These are phyloP conservation scores for Rhinoptilus africanus DNA, from an alignment of 2,113 vertebrate genomes.

Conservation along the genomic window DNA sequence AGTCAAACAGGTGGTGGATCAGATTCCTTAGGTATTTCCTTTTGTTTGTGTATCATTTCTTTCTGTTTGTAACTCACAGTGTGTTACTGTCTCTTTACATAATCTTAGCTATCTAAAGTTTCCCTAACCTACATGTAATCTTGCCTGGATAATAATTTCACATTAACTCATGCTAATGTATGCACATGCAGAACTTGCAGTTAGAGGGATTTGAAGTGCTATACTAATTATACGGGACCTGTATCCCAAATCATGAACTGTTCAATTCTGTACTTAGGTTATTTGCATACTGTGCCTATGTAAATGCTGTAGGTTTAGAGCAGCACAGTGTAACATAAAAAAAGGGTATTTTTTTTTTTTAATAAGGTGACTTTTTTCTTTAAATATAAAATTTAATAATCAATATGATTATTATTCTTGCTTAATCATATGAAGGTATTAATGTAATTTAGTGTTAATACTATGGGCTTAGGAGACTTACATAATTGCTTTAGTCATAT, in stretches of 20 bases:
- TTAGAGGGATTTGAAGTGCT: constrained; percentile 40
- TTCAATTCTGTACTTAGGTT: constrained; percentile 17
- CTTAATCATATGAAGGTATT: not conserved
- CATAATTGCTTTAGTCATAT: not conserved
- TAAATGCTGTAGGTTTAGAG: not conserved
- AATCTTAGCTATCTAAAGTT: not conserved
- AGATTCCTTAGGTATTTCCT: not conserved
- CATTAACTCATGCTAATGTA: constrained; percentile 43
- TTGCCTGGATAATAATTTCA: not conserved
- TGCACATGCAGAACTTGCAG: constrained; percentile 41
- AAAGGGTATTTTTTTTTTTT: not conserved
- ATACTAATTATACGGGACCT: constrained; percentile 34
- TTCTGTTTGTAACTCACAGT: not conserved
- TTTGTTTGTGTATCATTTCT: not conserved
- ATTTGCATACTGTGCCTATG: constrained; percentile 1
- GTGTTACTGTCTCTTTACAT: not conserved
- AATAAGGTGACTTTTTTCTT: not conserved
- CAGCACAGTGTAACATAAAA: not conserved
- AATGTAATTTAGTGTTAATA: not conserved
- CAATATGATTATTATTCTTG: not conserved
- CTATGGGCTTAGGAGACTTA: not conserved
- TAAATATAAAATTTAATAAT: not conserved
- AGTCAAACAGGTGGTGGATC: not conserved
- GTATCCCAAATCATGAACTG: constrained; percentile 21
- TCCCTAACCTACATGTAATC: not conserved